Percentiles rank a stretch among this genome's conserved stretches.
phyloP scores from a whole-genome alignment of 2,797 vertebrate species.

The Syngnathus acus region DNA sequence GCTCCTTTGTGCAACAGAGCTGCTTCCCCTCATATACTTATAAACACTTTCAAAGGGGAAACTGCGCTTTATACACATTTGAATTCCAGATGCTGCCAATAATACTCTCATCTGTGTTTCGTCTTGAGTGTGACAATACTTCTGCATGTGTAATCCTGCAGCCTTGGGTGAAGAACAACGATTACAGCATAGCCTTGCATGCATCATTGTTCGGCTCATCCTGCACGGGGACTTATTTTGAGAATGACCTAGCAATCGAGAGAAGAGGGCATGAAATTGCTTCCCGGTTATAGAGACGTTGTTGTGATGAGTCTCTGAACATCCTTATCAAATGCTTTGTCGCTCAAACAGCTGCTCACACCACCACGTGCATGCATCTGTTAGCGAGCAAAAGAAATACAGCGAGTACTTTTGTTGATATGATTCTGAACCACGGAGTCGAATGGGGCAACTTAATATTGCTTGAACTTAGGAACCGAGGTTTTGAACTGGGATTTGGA shows the following conservation, averaged over 20 bases:
- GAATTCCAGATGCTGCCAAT: slow-evolving; percentile 54
- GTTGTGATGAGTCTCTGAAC: slow-evolving; percentile 35
- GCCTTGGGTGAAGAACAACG: slow-evolving; percentile 24
- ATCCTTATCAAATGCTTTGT: slow-evolving; percentile 19
- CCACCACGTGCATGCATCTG: neutral
- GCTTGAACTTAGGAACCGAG: neutral
- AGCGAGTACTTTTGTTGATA: neutral
- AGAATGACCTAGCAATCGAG: slow-evolving; percentile 50
- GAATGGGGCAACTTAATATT: no score
- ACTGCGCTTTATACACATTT: neutral
- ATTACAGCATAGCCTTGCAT: slow-evolving; percentile 38
- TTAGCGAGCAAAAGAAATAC: neutral
- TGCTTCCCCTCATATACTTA: slow-evolving; percentile 11
- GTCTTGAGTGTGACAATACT: slow-evolving; percentile 30
- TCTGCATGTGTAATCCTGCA: slow-evolving; percentile 18
- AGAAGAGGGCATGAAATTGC: slow-evolving; percentile 54
- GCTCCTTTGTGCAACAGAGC: slow-evolving; percentile 50
- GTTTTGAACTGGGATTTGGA: neutral
- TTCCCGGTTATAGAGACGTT: slow-evolving; percentile 43
- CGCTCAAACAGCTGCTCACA: slow-evolving; percentile 15
- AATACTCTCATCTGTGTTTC: slow-evolving; percentile 45
- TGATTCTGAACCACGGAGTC: neutral
- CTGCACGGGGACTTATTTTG: slow-evolving; percentile 35
- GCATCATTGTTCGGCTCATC: slow-evolving; percentile 35
- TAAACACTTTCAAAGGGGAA: slow-evolving; percentile 1